phyloP scores from a whole-genome alignment of 2,888 invertebrate genomes.

The Scaptomyza tumidula region DNA sequence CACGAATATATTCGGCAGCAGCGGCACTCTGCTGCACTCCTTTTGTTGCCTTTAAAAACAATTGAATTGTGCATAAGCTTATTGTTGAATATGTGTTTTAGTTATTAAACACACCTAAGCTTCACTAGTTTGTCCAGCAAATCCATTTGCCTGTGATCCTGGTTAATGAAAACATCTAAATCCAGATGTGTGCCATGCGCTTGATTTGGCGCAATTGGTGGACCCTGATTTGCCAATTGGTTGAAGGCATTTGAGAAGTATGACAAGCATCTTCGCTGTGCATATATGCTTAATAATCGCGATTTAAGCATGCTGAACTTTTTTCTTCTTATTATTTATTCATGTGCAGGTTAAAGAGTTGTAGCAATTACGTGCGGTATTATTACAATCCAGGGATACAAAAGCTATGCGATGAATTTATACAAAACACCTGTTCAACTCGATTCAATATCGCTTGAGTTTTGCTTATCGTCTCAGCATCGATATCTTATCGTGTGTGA shows the following conservation, averaged over 20 bases:
- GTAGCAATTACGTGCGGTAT: neutral
- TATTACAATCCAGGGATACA: neutral
- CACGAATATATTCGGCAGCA: constrained; percentile 56
- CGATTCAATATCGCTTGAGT: neutral
- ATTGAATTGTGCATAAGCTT: neutral
- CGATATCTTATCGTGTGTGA: neutral
- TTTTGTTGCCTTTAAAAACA: constrained; percentile 54
- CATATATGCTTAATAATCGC: constrained; percentile 29
- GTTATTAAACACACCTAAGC: constrained; percentile 44
- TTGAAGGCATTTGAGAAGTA: constrained; percentile 65
- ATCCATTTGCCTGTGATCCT: constrained; percentile 58
- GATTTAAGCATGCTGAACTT: constrained; percentile 49
- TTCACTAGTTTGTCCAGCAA: constrained; percentile 57
- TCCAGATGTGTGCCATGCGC: constrained; percentile 37
- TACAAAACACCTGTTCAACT: neutral
- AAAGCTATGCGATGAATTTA: neutral
- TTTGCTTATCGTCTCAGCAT: neutral
- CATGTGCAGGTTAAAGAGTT: neutral
- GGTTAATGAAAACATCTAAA: constrained; percentile 61
- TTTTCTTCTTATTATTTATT: neutral
- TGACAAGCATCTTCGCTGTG: constrained; percentile 51
- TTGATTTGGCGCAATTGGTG: constrained; percentile 8
- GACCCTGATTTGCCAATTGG: constrained; percentile 47
- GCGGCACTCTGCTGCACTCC: constrained; percentile 52
- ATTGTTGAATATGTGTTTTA: neutral